Evolutionary conservation across 2,113 vertebrate genomes (phyloP).

Genomic region (Murina feae): DNA sequence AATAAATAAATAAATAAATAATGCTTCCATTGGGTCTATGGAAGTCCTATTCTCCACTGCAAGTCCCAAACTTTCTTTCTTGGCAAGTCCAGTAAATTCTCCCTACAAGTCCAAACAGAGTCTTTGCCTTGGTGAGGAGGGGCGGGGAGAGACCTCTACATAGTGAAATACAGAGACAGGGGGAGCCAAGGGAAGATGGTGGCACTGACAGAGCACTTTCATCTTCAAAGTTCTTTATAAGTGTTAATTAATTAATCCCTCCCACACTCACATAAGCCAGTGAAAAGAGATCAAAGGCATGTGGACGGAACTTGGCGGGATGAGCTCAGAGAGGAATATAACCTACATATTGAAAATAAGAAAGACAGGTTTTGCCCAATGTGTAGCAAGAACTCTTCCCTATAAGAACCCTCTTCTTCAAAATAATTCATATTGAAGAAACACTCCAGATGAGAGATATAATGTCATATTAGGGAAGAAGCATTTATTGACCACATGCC

Average conservation of each 20-base stretch:
- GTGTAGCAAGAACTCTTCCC: not conserved
- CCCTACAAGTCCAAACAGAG: not conserved
- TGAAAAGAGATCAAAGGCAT: conserved; percentile 48
- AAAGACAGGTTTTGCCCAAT: not conserved
- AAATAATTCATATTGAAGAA: not conserved
- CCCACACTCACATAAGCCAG: conserved; percentile 4
- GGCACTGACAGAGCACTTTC: conserved; percentile 26
- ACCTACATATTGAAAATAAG: not conserved
- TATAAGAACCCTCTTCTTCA: not conserved
- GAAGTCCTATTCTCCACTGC: not conserved
- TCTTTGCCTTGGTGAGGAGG: not conserved
- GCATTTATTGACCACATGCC: not conserved
- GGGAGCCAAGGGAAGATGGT: not conserved
- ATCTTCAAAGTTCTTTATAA: conserved; percentile 62
- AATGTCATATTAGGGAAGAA: not conserved
- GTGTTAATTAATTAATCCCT: conserved; percentile 60
- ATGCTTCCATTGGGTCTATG: not conserved
- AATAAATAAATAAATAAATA: not conserved
- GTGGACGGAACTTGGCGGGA: not conserved
- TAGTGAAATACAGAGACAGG: not conserved
- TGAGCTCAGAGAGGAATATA: not conserved
- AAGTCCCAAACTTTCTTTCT: not conserved
- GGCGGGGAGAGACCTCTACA: not conserved
- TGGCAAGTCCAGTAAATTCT: not conserved
- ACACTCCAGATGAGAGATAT: not conserved